phyloP scores from a whole-genome alignment of 2,113 vertebrate genomes.

The Dromiciops gliroides region DNA sequence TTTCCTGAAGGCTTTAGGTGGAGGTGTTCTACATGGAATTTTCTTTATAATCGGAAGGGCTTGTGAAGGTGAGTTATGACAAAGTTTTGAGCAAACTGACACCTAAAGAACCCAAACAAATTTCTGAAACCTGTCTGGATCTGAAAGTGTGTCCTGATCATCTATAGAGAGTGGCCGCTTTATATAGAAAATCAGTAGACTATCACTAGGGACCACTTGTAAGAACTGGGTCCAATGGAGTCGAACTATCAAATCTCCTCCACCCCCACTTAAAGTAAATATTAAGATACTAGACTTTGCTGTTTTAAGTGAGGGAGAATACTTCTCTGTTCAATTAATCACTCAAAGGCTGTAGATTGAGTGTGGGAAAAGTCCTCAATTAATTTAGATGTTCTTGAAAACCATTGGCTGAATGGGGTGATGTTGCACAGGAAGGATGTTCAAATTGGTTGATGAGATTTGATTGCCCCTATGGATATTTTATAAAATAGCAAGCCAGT shows the following conservation, averaged over 20 bases:
- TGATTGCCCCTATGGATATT: not conserved
- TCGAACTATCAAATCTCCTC: not conserved
- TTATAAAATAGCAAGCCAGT: not conserved
- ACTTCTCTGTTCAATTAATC: not conserved
- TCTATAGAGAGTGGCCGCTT: not conserved
- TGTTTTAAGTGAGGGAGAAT: not conserved
- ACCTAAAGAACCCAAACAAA: not conserved
- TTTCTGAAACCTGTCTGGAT: not conserved
- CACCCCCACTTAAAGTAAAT: not conserved
- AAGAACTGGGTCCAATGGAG: not conserved
- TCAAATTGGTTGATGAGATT: not conserved
- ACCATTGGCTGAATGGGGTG: not conserved
- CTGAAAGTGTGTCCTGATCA: not conserved
- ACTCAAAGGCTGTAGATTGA: not conserved
- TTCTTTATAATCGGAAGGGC: not conserved
- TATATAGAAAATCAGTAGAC: not conserved
- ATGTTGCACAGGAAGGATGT: not conserved
- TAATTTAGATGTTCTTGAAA: not conserved
- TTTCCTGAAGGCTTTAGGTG: not conserved
- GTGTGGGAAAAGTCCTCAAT: not conserved
- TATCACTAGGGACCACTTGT: not conserved
- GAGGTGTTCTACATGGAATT: not conserved
- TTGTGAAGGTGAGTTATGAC: not conserved
- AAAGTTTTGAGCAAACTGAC: not conserved
- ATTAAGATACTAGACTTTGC: not conserved